Evolutionary conservation across 1,140 invertebrate genomes (phyloP), one percentile per base, ranked within the genome.

Genomic region (Drosophila grimshawi): DNA sequence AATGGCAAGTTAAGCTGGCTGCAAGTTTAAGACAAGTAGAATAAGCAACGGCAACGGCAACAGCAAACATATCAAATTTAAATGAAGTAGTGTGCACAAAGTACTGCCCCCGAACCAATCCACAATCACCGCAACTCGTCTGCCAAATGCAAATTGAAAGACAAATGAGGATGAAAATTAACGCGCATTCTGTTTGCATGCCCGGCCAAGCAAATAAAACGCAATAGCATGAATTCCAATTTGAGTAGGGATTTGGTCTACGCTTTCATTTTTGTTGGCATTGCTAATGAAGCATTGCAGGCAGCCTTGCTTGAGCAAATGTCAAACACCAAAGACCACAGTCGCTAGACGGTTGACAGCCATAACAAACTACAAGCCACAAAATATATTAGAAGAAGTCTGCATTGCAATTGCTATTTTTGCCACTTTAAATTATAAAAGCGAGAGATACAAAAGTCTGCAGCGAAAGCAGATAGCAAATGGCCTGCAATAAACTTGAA

Each of bases 401-500:
- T 61, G 59, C 52, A 66, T 66, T 72, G 55, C 69, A 61, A 65
- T 79, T 82, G 69, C 60, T 64, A 4, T 32, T 11, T 19, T 49
- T 61, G 59, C 49, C 57, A 69, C 72, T 65, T 85, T 73, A 85
- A 80, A 72, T 45, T 53, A 59, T 60, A 19, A 48, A 51, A 59
- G 37, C 57, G 62, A 43, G 29, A 35, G 52, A 39, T 64, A 37
- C 7, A 61, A 61, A 57, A 64, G 7, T 5, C 30, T 29, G 43
- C 51, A 51, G 66, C 57, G 39, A 3, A 45, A 33, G 49, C 37
- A 75, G 64, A 55, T 60, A 72, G 48, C 61, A 83, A 89, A 89
- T 85, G 76, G 85, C 78, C 61, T 53, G 85, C 78, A 89, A 89
- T 89, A 89, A 89, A 89, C 89, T 89, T 89, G 80, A 67, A 89